A percentile compares a stretch with the other conserved stretches of the same genome.
Evolutionary conservation across 1,140 invertebrate genomes (phyloP).

Genomic region (Drosophila kurseongensis): DNA sequence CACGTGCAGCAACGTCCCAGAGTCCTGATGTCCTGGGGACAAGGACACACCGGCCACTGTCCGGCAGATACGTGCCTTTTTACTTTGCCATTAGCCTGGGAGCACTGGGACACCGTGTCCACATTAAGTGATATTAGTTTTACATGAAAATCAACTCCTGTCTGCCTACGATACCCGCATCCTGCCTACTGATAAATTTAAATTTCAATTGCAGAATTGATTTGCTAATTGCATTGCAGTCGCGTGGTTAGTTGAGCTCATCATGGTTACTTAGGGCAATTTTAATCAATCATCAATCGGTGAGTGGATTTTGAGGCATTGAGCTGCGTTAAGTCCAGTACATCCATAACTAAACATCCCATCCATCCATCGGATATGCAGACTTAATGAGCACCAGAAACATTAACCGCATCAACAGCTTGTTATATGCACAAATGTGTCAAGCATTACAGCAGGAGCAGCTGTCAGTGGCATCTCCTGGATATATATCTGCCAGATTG

Average conservation of each 20-base stretch:
- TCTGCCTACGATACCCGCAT: not conserved
- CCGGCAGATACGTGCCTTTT: slow-evolving; percentile 61
- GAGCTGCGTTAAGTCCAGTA: slow-evolving; percentile 46
- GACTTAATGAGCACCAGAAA: slow-evolving; percentile 62
- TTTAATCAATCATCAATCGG: slow-evolving; percentile 66
- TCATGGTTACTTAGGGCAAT: slow-evolving; percentile 68
- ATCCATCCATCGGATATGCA: slow-evolving; percentile 21
- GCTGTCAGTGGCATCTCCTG: slow-evolving; percentile 14
- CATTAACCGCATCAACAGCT: slow-evolving; percentile 44
- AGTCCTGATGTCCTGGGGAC: slow-evolving; percentile 19
- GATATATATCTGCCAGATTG: not conserved
- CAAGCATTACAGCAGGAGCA: slow-evolving; percentile 42
- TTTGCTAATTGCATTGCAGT: slow-evolving; percentile 64
- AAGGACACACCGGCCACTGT: slow-evolving; percentile 25
- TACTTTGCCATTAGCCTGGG: slow-evolving; percentile 70
- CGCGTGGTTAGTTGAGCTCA: slow-evolving; percentile 51
- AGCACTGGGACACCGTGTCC: slow-evolving; percentile 37
- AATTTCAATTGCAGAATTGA: slow-evolving; percentile 52
- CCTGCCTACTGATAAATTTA: slow-evolving; percentile 51
- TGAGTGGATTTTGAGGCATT: slow-evolving; percentile 21
- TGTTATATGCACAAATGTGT: slow-evolving; percentile 46
- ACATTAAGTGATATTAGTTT: slow-evolving; percentile 83
- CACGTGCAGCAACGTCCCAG: slow-evolving; percentile 49
- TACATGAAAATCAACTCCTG: slow-evolving; percentile 76
- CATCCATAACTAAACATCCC: slow-evolving; percentile 43